Conservation (phyloP, 2,888 invertebrate species). For the Iselma pallidipennis region DNA sequence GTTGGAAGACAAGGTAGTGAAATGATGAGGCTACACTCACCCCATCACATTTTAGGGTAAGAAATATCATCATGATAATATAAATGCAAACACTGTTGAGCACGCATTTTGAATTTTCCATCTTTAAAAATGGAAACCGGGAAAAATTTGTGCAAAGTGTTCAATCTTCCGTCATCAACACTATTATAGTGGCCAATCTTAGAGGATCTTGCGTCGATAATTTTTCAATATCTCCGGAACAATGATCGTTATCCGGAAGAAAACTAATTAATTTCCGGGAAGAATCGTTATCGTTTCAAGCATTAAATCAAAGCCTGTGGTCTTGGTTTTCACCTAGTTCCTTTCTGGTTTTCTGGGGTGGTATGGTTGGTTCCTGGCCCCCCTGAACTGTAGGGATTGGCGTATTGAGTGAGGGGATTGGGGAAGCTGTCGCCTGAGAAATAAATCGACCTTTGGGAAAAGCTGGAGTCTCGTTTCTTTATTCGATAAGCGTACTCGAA, state of each 20-base stretch:
- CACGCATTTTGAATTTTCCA: constrained; percentile 7
- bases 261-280: constrained; percentile 37
- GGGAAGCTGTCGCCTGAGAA: constrained; percentile 36
- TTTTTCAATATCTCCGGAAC: constrained; percentile 15
- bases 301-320: constrained; percentile 38
- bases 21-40: constrained; percentile 1
- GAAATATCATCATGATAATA: constrained; percentile 11
- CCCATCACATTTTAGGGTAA: constrained; percentile 9
- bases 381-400: not conserved
- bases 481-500: constrained; percentile 29
- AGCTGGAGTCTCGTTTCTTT: constrained; percentile 24
- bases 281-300: constrained; percentile 28
- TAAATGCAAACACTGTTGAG: constrained; percentile 17
- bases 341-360: constrained; percentile 3
- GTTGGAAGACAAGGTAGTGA: constrained; percentile 9
- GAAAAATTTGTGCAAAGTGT: constrained; percentile 1
- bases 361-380: not conserved
- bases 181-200: not conserved
- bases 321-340: constrained; percentile 39
- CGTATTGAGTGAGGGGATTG: not conserved
- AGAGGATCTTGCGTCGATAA: constrained; percentile 11
- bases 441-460: constrained; percentile 36
- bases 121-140: not conserved
- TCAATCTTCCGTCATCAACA: not conserved
- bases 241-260: constrained; percentile 25